phyloP scores from a whole-genome alignment of 2,888 invertebrate genomes.

The Eulithis testata region DNA sequence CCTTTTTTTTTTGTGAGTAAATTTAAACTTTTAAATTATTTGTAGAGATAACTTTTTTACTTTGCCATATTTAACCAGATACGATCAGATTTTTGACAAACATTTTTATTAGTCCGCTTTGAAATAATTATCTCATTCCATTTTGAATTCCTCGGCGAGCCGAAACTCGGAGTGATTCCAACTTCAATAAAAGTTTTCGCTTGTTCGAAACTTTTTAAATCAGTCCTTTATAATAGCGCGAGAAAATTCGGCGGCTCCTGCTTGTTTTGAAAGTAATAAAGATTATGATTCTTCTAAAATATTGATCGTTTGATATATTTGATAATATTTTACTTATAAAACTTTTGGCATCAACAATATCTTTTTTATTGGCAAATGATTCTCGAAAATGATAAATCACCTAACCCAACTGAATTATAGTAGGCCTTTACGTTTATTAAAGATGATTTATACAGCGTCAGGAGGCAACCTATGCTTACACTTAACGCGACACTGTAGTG shows the following conservation, averaged over 20 bases:
- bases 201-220: conserved; percentile 45
- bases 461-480: no score
- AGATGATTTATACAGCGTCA: no score
- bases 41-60: no score
- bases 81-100: conserved; percentile 26
- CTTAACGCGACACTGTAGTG: no score
- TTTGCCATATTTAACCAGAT: neutral
- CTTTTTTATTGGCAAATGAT: no score
- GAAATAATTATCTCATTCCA: conserved; percentile 44
- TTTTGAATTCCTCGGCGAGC: conserved; percentile 41
- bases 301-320: conserved; percentile 1
- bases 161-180: conserved; percentile 41
- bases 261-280: conserved; percentile 29
- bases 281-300: conserved; percentile 17
- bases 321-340: neutral
- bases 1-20: no score
- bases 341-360: no score
- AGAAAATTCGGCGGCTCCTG: conserved; percentile 25
- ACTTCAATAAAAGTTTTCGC: conserved; percentile 44
- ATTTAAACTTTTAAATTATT: no score
- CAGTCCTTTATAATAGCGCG: conserved; percentile 36
- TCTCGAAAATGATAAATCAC: no score
- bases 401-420: no score
- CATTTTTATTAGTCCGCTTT: conserved; percentile 39
- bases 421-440: no score